Evolutionary conservation across 2,888 invertebrate genomes (phyloP), one percentile per base, ranked within the genome.

Genomic region (Drepana falcataria): DNA sequence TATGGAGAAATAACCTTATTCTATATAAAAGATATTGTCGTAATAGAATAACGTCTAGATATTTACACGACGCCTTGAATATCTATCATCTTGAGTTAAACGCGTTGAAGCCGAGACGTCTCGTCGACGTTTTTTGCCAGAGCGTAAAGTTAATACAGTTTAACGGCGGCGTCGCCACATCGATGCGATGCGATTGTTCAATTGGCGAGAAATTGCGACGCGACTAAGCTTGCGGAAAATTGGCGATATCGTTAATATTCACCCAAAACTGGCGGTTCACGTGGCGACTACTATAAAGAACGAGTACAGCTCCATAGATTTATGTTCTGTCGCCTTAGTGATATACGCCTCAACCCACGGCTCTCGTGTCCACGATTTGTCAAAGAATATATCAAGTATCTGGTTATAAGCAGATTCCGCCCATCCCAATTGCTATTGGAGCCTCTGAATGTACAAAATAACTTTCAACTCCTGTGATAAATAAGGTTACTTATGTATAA

Each of bases 161-260:
- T 21, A 21, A 21, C 40, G 41, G 33, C 68, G 69, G 58, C 63
- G 59, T 64, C 67, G 71, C 71, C 68, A 73, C 75, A 74, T 73
- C 70, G 86, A 86, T 85, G 75, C 87, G 82, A 87, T 88, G 75
- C 87, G 82, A 87, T 88, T 89, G 91, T 87, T 85, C 89, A 91
- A 91, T 90, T 91, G 90, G 85, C 90, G 91, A 83, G 85, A 91
- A 90, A 91, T 91, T 90, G 88, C 89, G 85, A 82, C 86, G 88
- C 75, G 83, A 77, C 81, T 89, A 89, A 90, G 83, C 89, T 88
- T 77, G 82, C 82, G 87, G 87, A 91, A 90, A 91, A 91, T 91
- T 89, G 91, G 85, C 87, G 89, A 89, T 90, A 90, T 89, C 87
- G 88, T 90, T 91, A 91, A 91, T 91, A 91, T 90, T 91, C 90